Base-by-base conservation (phyloP, 2,888 invertebrate genomes). In the Nomada fucata region DNA sequence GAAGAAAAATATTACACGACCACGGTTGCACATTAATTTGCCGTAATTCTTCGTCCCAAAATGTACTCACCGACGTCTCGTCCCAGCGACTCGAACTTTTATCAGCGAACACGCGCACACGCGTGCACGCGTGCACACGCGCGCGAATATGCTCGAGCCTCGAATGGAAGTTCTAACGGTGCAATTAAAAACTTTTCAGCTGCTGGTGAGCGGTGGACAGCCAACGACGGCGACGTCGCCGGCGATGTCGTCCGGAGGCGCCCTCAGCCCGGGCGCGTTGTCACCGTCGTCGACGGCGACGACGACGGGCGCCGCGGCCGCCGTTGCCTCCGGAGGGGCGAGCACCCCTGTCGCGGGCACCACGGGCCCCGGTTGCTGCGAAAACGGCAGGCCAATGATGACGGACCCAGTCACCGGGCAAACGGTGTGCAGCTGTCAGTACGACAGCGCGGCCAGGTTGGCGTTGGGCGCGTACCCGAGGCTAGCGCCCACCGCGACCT, bases 381-480 rank as follows among this genome's bases (percentile, higher is more conserved):
- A 98, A 93, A 97, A 97, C 88, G 98, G 98, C 70, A 96, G 98
- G 84, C 98, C 98, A 87, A 96, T 98, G 94, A 97, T 98, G 95
- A 98, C 98, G 89, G 98, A 98, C 94, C 98, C 98, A 13, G 97
- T 98, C 81, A 97, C 98, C 85, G 98, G 98, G 52, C 98, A 98
- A 94, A 97, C 97, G 73, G 97, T 98, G 90, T 98, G 98, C 94
- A 98, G 98, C 90, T 98, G 98, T 94, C 98, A 98, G 94, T 98
- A 98, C 94, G 98, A 98, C 94, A 97, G 97, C 78, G 94, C 95
- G 63, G 97, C 98, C 63, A 95, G 98, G 89, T 95, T 98, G 87
- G 97, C 98, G 71, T 96, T 98, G 85, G 96, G 97, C 85, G 96
- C 96, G 86, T 98, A 98, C 94, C 97, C 97, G 55, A 95, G 98